Percentiles rank a stretch among this genome's conserved stretches.
Evolutionary conservation across 2,797 vertebrate genomes (phyloP).

Genomic region (Phalloptychus januarius): DNA sequence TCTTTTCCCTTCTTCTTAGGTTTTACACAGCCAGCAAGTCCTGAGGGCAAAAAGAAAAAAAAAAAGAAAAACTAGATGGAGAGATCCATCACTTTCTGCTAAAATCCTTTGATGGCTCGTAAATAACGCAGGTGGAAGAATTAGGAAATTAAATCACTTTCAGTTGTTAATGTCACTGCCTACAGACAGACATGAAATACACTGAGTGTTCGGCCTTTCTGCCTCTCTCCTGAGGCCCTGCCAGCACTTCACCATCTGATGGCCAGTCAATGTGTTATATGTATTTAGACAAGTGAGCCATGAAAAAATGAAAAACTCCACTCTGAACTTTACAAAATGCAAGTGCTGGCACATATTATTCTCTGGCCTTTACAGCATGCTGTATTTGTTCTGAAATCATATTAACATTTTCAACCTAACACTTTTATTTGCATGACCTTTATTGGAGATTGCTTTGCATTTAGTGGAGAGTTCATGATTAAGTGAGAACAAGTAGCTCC

Average conservation of each 20-base stretch:
- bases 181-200: slow-evolving; percentile 69
- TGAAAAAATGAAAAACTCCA: not conserved
- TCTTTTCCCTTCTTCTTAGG: slow-evolving; percentile 25
- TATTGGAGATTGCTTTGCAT: not conserved
- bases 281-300: slow-evolving; percentile 2
- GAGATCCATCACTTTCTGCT: slow-evolving; percentile 66
- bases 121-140: slow-evolving; percentile 71
- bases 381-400: slow-evolving; percentile 2
- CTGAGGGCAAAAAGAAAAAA: slow-evolving; percentile 38
- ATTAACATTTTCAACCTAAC: slow-evolving; percentile 1
- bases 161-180: slow-evolving; percentile 68
- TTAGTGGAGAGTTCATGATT: not conserved
- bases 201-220: slow-evolving; percentile 37
- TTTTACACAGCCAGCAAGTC: slow-evolving; percentile 52
- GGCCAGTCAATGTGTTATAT: slow-evolving; percentile 27
- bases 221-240: slow-evolving; percentile 31
- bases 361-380: not conserved
- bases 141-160: slow-evolving; percentile 76
- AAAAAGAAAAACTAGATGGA: slow-evolving; percentile 27
- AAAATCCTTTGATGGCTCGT: slow-evolving; percentile 67
- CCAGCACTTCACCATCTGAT: slow-evolving; percentile 34
- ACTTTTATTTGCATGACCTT: slow-evolving; percentile 2
- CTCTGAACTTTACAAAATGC: slow-evolving; percentile 4
- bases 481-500: not conserved
- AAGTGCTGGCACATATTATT: not conserved